phyloP scores from a whole-genome alignment of 2,113 vertebrate species.

The Turdus rufiventris region DNA sequence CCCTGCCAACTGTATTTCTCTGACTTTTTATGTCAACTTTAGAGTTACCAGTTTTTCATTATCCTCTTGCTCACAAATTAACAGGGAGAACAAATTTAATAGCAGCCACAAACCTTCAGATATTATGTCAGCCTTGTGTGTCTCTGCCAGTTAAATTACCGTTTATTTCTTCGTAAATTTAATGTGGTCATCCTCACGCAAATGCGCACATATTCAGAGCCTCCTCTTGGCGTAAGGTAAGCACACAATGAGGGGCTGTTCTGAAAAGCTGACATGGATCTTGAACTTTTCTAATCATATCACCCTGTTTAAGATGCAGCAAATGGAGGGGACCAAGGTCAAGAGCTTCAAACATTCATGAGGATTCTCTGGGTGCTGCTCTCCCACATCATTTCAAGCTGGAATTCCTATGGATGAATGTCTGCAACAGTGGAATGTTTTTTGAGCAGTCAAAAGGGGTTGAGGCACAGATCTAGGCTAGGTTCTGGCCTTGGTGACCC shows the following conservation, averaged over 20 bases:
- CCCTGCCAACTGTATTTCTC: not conserved
- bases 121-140: conserved; percentile 5
- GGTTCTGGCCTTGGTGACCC: not conserved
- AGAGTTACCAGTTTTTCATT: conserved; percentile 29
- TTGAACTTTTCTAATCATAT: not conserved
- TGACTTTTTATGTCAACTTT: not conserved
- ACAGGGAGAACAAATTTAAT: conserved; percentile 47
- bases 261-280: not conserved
- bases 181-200: conserved; percentile 20
- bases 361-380: not conserved
- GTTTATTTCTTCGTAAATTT: conserved; percentile 33
- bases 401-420: rapidly evolving
- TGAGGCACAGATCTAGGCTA: not conserved
- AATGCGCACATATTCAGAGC: not conserved
- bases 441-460: not conserved
- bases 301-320: not conserved
- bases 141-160: not conserved
- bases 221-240: not conserved
- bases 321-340: not conserved
- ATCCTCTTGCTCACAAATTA: conserved; percentile 52
- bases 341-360: not conserved
- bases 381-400: not conserved
- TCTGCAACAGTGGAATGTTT: not conserved
- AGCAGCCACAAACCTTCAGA: conserved; percentile 36
- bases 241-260: not conserved